These are phyloP conservation scores for Malacoraja senta DNA, from an alignment of 2,797 vertebrate genomes.

Conservation along the genomic window DNA sequence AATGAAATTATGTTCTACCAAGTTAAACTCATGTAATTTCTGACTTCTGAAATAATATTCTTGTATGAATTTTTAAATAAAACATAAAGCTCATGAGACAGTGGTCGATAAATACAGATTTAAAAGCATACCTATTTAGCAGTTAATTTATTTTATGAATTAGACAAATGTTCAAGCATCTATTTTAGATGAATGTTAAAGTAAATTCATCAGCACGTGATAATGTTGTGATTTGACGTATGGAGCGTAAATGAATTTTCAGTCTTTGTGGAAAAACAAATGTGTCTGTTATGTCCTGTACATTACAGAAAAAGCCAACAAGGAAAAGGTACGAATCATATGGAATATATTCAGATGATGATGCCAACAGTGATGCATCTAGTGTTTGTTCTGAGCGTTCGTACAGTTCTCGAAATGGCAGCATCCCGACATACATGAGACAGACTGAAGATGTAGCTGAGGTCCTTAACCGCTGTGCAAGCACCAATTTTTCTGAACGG, in stretches of 20 bases:
- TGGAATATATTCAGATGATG: slow-evolving; percentile 89
- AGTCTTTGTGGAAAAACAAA: background rate
- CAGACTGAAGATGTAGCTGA: slow-evolving; percentile 95
- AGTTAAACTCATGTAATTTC: background rate
- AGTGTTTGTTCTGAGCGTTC: slow-evolving; percentile 91
- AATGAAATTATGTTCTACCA: background rate
- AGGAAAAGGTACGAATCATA: slow-evolving; percentile 84
- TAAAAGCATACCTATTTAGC: background rate
- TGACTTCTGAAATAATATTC: background rate
- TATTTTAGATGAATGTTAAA: background rate
- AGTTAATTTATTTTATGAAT: background rate
- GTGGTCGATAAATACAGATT: background rate
- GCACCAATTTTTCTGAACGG: slow-evolving; percentile 92
- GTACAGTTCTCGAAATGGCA: slow-evolving; percentile 89
- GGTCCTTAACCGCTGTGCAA: slow-evolving; percentile 90
- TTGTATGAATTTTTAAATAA: background rate
- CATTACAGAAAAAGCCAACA: slow-evolving; percentile 80
- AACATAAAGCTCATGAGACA: background rate
- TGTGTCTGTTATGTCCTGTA: background rate
- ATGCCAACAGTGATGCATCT: slow-evolving; percentile 92
- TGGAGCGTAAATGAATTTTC: background rate
- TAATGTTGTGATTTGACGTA: background rate
- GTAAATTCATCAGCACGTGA: background rate
- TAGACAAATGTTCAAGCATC: background rate
- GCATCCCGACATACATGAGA: slow-evolving; percentile 88